Base-by-base conservation (phyloP, 1,140 invertebrate genomes). In the Proales similis region DNA sequence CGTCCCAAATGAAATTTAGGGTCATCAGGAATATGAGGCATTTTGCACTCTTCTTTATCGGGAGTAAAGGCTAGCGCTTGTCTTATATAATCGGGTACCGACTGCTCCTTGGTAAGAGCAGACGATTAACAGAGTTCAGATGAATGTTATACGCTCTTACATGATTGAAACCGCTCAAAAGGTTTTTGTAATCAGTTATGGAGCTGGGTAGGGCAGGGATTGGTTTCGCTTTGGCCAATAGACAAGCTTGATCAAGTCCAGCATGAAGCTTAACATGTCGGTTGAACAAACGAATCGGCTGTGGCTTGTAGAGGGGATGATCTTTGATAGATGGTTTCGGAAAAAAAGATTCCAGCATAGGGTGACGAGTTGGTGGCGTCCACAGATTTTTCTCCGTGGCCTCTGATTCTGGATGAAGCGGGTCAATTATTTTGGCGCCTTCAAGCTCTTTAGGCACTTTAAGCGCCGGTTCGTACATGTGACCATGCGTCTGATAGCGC, bases 171-270 rank as follows among this genome's bases (percentile, higher is more conserved):
- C 9, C 14, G 14, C 14, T 36, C 9, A 45, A 11, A 22, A 45
- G 17, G 17, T 45, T 11, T 2, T 2, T 5, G 2, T 2, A 45
- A 4, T 61, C n/a, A 24, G 24, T 45, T 4, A 61, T 17, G 24
- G 17, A 12, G n/a, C n/a, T 11, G 29, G 57, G 57, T 32, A 61
- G 20, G 7, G 29, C 42, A 38, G 45, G 24, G 6, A 61, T 19
- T 30, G 42, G 57, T 5, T 45, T 36, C 12, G 57, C 26, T 32
- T 61, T 61, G 11, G 57, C 47, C 19, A 61, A 46, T 20, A 61
- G 32, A 61, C 57, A 61, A 2, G 17, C 57, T 61, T 61, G 57
- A 46, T 61, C 57, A 46, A 61, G 32, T 14, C 57, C 57, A 45
- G 57, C 57, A 46, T 61, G 57, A 6, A 61, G 38, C 38, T 46